Evolutionary conservation across 2,113 vertebrate genomes (phyloP).

Genomic region (Otis tarda): DNA sequence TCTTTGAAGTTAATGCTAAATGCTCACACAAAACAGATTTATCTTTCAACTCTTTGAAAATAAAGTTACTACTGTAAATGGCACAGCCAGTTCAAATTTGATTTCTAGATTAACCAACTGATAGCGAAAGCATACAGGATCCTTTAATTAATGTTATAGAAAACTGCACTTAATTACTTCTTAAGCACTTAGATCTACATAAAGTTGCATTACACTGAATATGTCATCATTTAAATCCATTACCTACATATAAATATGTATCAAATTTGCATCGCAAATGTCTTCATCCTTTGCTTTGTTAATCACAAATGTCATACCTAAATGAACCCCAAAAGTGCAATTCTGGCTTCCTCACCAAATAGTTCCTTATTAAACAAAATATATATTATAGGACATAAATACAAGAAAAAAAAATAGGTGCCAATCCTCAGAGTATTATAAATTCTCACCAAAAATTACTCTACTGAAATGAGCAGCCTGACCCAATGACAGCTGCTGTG

Average conservation of each 20-base stretch:
- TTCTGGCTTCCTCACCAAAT: background rate
- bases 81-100: background rate
- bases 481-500: background rate
- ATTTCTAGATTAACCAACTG: background rate
- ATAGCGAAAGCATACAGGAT: background rate
- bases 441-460: background rate
- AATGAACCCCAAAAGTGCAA: background rate
- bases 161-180: slow-evolving; percentile 27
- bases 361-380: background rate
- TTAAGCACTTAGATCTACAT: slow-evolving; percentile 20
- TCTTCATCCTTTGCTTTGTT: background rate
- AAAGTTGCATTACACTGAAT: slow-evolving; percentile 14
- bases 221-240: slow-evolving; percentile 6
- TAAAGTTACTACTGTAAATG: background rate
- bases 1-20: background rate
- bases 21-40: background rate
- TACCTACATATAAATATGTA: background rate
- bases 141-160: slow-evolving; percentile 12
- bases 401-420: background rate
- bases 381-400: background rate
- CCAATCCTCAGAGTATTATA: background rate
- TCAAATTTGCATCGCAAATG: slow-evolving; percentile 9
- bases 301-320: background rate
- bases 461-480: background rate
- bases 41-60: background rate